These are phyloP conservation scores for Magallana nippona DNA, from an alignment of 2,888 invertebrate species.

Conservation along the genomic window DNA sequence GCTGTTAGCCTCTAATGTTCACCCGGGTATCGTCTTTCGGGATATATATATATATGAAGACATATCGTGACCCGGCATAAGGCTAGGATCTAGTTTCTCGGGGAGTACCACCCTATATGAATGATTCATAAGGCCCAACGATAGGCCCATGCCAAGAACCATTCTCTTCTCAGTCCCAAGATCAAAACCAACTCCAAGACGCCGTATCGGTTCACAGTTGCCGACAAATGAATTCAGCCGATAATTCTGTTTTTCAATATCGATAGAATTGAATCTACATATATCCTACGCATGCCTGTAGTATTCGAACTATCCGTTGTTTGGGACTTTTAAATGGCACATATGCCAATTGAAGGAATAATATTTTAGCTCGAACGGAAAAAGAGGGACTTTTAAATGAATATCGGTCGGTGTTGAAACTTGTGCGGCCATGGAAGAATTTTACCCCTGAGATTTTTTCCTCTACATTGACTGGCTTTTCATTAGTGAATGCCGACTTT, in stretches of 20 bases:
- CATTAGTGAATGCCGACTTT: too few relatives aligned
- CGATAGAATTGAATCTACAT: not conserved
- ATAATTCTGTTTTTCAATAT: constrained; percentile 21
- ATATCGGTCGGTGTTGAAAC: constrained; percentile 15
- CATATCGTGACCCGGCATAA: not conserved
- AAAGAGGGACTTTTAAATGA: not conserved
- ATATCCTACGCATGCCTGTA: constrained; percentile 6
- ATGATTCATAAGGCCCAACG: constrained; percentile 8
- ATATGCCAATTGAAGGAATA: constrained; percentile 1
- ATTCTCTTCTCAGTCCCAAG: not conserved
- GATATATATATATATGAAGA: not conserved
- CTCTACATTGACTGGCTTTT: too few relatives aligned
- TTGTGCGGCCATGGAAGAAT: not conserved
- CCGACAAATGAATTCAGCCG: constrained; percentile 16
- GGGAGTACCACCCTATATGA: constrained; percentile 20
- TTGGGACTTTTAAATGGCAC: constrained; percentile 12
- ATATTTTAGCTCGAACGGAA: not conserved
- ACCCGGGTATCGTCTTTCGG: not conserved
- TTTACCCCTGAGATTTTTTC: not conserved
- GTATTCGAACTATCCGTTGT: not conserved
- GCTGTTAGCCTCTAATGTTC: not conserved
- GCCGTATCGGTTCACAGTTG: not conserved
- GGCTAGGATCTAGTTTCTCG: not conserved
- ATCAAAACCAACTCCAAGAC: not conserved
- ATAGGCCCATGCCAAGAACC: constrained; percentile 3